Conservation (phyloP, 1,140 invertebrate genomes). For the Mycetomoellerius zeteki region DNA sequence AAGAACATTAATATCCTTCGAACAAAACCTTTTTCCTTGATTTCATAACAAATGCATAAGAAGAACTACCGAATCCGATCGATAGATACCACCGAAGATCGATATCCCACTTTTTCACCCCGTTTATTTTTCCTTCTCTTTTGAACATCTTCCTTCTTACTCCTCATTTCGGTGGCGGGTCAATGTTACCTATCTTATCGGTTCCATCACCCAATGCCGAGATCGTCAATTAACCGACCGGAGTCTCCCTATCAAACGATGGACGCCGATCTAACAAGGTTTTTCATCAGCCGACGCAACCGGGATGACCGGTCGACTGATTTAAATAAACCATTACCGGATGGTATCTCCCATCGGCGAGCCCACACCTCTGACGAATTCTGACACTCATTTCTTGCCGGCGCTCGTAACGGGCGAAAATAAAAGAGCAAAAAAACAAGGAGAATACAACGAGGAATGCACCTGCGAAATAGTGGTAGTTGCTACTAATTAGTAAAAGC, state of each 20-base stretch:
- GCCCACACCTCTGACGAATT: constrained; percentile 76
- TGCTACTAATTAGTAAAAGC: constrained; percentile 24
- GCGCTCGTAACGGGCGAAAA: constrained; percentile 17
- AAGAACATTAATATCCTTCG: not conserved
- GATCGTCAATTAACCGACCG: constrained; percentile 78
- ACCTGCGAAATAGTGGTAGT: constrained; percentile 45
- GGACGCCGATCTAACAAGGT: constrained; percentile 73
- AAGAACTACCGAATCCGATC: constrained; percentile 35
- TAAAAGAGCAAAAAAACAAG: constrained; percentile 15
- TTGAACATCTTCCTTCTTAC: not conserved
- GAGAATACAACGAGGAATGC: constrained; percentile 11
- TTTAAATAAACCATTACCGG: constrained; percentile 82
- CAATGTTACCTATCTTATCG: constrained; percentile 50
- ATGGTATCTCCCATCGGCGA: constrained; percentile 78
- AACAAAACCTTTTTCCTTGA: constrained; percentile 5
- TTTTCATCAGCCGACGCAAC: constrained; percentile 66
- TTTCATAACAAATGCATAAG: constrained; percentile 48
- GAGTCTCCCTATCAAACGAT: constrained; percentile 72
- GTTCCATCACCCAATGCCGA: constrained; percentile 42
- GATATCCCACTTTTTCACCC: not conserved
- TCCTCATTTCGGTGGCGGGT: not conserved
- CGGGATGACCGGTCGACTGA: constrained; percentile 68
- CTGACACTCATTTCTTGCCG: constrained; percentile 73
- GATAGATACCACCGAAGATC: constrained; percentile 9
- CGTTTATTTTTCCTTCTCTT: not conserved